Evolutionary conservation across 2,113 vertebrate genomes (phyloP).

Genomic region (Nipponia nippon): DNA sequence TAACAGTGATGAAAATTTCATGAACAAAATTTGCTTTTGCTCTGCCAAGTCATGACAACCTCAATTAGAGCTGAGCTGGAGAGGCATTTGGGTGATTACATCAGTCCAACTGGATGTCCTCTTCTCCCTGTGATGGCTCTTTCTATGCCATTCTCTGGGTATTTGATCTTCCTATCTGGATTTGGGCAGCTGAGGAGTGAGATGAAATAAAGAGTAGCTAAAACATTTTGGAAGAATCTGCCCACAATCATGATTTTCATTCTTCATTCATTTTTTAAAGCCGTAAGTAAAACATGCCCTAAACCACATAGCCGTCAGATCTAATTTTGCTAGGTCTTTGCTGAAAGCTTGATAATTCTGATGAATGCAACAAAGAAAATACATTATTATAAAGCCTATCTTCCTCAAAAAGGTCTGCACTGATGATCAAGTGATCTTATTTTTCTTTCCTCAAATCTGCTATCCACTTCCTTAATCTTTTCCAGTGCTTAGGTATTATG

Average conservation of each 20-base stretch:
- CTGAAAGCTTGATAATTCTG: slow-evolving; percentile 15
- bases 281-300: background rate
- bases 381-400: background rate
- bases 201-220: slow-evolving; percentile 2
- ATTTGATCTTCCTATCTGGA: slow-evolving; percentile 31
- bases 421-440: background rate
- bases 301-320: slow-evolving; percentile 32
- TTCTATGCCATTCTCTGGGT: slow-evolving; percentile 23
- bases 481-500: background rate
- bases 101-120: slow-evolving; percentile 33
- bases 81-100: slow-evolving; percentile 37
- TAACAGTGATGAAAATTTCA: slow-evolving; percentile 49
- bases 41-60: slow-evolving; percentile 58
- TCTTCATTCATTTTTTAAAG: slow-evolving; percentile 50
- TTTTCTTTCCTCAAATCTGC: background rate
- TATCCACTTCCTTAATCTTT: background rate
- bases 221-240: slow-evolving; percentile 24
- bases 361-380: slow-evolving; percentile 19
- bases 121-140: slow-evolving; percentile 27
- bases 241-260: slow-evolving; percentile 35
- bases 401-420: background rate
- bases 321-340: background rate
- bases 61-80: slow-evolving; percentile 19
- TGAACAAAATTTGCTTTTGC: slow-evolving; percentile 46
- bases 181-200: background rate